Base-by-base conservation (phyloP, 2,888 invertebrate genomes). In the Luperina testacea region DNA sequence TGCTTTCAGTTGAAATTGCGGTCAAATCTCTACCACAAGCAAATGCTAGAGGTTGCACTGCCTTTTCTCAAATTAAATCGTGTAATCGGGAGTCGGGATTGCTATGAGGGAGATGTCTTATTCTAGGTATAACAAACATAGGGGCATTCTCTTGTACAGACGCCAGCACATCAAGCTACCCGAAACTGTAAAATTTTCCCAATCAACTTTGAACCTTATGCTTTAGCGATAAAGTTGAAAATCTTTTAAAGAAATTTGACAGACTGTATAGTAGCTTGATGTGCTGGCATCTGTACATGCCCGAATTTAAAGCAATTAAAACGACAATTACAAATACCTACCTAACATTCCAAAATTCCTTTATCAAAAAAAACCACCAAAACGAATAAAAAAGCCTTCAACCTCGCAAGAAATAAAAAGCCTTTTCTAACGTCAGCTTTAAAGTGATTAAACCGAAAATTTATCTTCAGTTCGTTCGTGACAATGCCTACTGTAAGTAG, bases 381-480 rank as follows among this genome's bases (percentile, higher is more conserved):
- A 45, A 63, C 51, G 38, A 72, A 61, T 17, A 71, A 68, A 67
- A 81, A 74, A 42, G 63, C n/a, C 51, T 15, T 61, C 5, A 69
- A 71, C 24, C 63, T 70, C 45, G 32, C 45, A 83, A 82, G 76
- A 89, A 91, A 88, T 78, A 82, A 85, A 82, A 84, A 84, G 84
- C 87, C 84, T 85, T 82, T 87, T 87, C 86, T 79, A 85, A 76
- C 77, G 90, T 90, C 88, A 91, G 90, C 90, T 90, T 91, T 90
- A 89, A 91, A 92, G 90, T 91, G 90, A 92, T 92, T 92, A 92
- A 92, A 80, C 75, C 85, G 88, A 87, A 89, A 93, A 93, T 93
- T 92, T 92, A 94, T 93, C 91, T 91, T 83, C 84, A 85, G 88
- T 91, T 91, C 91, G 90, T 93, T 90, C 91, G 90, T 89, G 90